Percentiles rank a stretch among this genome's conserved stretches.
Evolutionary conservation across 1,140 invertebrate genomes (phyloP).

Genomic region (Drosophila rufa): DNA sequence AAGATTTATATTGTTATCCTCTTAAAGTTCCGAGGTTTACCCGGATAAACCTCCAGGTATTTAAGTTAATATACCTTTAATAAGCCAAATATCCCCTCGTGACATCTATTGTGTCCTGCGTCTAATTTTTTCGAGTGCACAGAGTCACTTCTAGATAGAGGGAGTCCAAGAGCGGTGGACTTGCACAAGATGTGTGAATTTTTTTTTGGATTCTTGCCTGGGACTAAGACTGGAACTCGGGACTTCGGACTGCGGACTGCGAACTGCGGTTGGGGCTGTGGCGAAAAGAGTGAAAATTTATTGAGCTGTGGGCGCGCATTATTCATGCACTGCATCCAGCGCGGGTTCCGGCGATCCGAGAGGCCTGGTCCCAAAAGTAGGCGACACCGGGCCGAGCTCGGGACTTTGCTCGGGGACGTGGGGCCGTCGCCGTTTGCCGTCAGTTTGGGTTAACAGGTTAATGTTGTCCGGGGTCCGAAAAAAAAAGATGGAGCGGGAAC

Average conservation of each 20-base stretch:
- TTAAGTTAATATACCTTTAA: no score
- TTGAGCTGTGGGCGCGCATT: constrained; percentile 84
- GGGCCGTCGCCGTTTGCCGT: constrained; percentile 54
- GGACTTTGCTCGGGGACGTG: constrained; percentile 63
- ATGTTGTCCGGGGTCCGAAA: constrained; percentile 70
- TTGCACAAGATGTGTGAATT: constrained; percentile 78
- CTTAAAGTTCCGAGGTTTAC: no score
- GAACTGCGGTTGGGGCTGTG: constrained; percentile 52
- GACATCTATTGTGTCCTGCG: background rate
- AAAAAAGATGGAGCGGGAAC: constrained; percentile 29
- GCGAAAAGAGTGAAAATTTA: constrained; percentile 84
- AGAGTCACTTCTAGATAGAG: constrained; percentile 9
- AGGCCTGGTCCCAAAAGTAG: constrained; percentile 64
- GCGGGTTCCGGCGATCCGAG: constrained; percentile 16
- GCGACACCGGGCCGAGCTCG: constrained; percentile 62
- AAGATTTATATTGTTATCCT: background rate
- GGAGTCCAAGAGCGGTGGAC: constrained; percentile 21
- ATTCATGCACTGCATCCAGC: constrained; percentile 75
- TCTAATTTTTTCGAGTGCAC: constrained; percentile 19
- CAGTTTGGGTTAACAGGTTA: constrained; percentile 84
- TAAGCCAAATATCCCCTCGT: no score
- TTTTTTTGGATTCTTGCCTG: constrained; percentile 51
- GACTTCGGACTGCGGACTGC: constrained; percentile 13
- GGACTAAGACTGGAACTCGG: constrained; percentile 29
- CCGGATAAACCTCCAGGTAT: no score